Evolutionary conservation across 2,113 vertebrate species (phyloP), one percentile per base, ranked within the genome.

Genomic region (Rynchops niger): DNA sequence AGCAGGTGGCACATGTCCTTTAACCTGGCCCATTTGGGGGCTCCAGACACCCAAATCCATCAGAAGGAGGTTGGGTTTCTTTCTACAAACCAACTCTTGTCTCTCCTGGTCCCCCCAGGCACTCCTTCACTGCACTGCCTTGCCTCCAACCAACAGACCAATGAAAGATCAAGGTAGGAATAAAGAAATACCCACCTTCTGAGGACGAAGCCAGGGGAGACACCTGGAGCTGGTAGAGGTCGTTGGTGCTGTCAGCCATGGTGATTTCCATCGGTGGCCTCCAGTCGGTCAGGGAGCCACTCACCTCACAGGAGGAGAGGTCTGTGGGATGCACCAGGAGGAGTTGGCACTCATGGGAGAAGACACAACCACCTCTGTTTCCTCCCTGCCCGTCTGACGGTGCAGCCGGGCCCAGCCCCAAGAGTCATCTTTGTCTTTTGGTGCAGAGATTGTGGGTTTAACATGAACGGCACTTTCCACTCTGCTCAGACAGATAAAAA

Each of bases 211-310:
- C 85, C 94, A 97, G 86, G 5, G 98, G 98, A 2, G 98, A 99
- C 90, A 99, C 98, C 77, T 99, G 98, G 72, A 99, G 97, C 53
- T 74, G 96, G 94, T 99, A 98, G 63, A 97, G 65, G 77, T 98
- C 98, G 1, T 97, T 98, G 93, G 98, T 98, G 92, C 98, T 99
- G 91, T 98, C 98, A 8, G 98, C 97, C 69, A 98, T 38, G 73
- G 82, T 77, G 14, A 98, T 87, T 9, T 98, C 98, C 95, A 98
- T 71, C 0, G 88, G 29, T 2, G 91, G 66, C 65, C 82, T 88
- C 98, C 98, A 99, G 9, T 96, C 96, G 0, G 65, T 25, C 49
- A 98, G 93, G 34, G 96, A 94, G 91, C 90, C 91, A 5, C 77
- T 97, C 83, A 97, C 95, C 9, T 95, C 96, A 13, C 97, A 97